Conservation (phyloP, 2,113 vertebrate species). For the Nycticebus coucang region DNA sequence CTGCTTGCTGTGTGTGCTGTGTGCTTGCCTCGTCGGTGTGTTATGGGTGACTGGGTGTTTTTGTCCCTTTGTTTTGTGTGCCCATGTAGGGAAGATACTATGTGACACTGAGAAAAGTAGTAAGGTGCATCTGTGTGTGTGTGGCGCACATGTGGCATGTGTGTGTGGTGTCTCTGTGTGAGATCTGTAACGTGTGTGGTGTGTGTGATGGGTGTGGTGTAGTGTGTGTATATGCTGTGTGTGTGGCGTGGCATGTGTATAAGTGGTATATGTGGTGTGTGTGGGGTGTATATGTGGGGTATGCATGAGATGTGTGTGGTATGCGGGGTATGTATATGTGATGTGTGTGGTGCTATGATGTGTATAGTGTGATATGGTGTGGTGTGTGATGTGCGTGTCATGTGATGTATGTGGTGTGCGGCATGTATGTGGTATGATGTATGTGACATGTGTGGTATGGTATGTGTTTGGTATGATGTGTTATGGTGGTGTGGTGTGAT, state of each 20-base stretch:
- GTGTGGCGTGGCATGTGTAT: not conserved
- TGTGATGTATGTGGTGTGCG: not conserved
- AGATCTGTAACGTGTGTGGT: not conserved
- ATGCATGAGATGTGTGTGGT: not conserved
- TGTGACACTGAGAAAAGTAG: not conserved
- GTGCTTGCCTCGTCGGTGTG: not conserved
- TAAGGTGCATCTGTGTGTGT: not conserved
- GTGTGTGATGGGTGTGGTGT: not conserved
- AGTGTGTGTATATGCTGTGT: not conserved
- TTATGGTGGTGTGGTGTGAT: not conserved
- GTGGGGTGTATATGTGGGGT: too few relatives aligned
- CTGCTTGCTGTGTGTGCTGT: too few relatives aligned
- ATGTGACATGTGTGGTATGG: not conserved
- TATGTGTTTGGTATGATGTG: not conserved
- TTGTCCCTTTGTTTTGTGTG: not conserved
- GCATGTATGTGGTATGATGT: not conserved
- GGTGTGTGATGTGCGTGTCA: not conserved
- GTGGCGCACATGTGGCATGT: not conserved
- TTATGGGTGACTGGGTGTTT: not conserved
- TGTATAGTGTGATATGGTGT: not conserved
- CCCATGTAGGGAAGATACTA: not conserved
- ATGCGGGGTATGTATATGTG: not conserved
- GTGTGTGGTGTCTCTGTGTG: not conserved
- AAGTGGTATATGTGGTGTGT: fast-evolving
- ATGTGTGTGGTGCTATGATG: not conserved